These are phyloP conservation scores for Crepidodera aurea DNA, from an alignment of 2,888 invertebrate genomes.

Conservation along the genomic window DNA sequence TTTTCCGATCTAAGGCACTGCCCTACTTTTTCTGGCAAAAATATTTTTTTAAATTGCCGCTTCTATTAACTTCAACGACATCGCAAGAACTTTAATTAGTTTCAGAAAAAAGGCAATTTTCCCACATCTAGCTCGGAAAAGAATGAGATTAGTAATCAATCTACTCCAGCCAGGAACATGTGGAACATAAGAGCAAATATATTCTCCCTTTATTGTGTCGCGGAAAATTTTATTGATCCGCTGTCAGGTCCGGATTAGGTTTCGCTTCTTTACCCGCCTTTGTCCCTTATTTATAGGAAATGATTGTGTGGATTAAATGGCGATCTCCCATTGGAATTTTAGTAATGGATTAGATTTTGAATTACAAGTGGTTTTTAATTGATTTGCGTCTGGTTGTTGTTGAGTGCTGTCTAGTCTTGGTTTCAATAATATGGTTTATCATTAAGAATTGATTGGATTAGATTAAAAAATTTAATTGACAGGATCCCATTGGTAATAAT, in stretches of 20 bases:
- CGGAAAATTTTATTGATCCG: conserved; percentile 14
- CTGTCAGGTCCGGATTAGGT: conserved; percentile 3
- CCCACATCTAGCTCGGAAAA: neutral
- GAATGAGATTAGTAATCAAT: conserved; percentile 13
- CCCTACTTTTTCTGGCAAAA: too few relatives aligned
- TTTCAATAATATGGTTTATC: too few relatives aligned
- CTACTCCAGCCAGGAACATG: conserved; percentile 1
- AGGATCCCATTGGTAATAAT: too few relatives aligned
- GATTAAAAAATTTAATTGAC: too few relatives aligned
- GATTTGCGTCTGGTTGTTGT: neutral
- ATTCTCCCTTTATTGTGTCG: conserved; percentile 4
- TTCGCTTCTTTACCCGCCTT: neutral
- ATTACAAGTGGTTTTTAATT: conserved; percentile 1
- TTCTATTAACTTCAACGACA: too few relatives aligned
- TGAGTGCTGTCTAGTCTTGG: too few relatives aligned
- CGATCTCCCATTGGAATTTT: conserved; percentile 10
- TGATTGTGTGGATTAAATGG: conserved; percentile 10
- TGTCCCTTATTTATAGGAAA: conserved; percentile 7
- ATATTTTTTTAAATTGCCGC: too few relatives aligned
- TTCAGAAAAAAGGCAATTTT: neutral
- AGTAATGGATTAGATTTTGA: conserved; percentile 13
- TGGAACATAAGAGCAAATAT: conserved; percentile 18
- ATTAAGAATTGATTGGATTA: too few relatives aligned
- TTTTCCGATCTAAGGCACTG: too few relatives aligned
- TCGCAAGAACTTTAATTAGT: neutral